Base-by-base conservation (phyloP, 2,797 vertebrate genomes). In the Salarias fasciatus region DNA sequence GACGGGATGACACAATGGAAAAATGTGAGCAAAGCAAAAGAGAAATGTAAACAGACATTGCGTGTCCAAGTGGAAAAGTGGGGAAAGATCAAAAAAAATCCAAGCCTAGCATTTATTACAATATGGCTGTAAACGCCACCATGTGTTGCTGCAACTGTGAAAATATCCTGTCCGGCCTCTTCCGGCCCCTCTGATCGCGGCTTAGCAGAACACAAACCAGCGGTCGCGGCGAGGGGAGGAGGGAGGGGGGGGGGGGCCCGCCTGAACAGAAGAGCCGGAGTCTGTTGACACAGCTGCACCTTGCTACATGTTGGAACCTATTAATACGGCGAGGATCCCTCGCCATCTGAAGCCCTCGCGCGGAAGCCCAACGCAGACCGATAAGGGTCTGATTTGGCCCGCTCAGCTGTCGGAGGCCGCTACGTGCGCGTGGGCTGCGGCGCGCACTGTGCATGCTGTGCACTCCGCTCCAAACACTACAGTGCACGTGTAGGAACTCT, bases 231-330 rank as follows among this genome's bases (percentile, higher is more conserved):
- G 44, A 14, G 64, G 42, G 53, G 24, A 18, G 18, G 18, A 18
- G 18, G 18, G 18, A n/a, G n/a, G n/a, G n/a, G n/a, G n/a, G n/a
- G n/a, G 51, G 48, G 57, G 67, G 49, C 45, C 51, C 68, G 71
- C 80, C 73, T 69, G 10, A 59, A 69, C 51, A 33, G 71, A 44
- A 5, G 29, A 14, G 51, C 29, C 30, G 55, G 42, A 12, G 63
- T 5, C 1, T 91, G 87, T 92, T 92, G 87, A 91, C 78, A 88
- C 91, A 92, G 91, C 90, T 92, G 90, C 42, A 55, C 51, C 15
- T 49, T 6, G 61, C 84, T 72, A 49, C 75, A 42, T 47, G 72
- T 87, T 87, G 86, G 66, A 80, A 76, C 72, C 84, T 89, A 86
- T 85, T 82, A 74, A 89, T 88, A 86, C 52, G 54, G 72, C 52